Conservation (phyloP, 1,140 invertebrate species). For the Brachionus calyciflorus region DNA sequence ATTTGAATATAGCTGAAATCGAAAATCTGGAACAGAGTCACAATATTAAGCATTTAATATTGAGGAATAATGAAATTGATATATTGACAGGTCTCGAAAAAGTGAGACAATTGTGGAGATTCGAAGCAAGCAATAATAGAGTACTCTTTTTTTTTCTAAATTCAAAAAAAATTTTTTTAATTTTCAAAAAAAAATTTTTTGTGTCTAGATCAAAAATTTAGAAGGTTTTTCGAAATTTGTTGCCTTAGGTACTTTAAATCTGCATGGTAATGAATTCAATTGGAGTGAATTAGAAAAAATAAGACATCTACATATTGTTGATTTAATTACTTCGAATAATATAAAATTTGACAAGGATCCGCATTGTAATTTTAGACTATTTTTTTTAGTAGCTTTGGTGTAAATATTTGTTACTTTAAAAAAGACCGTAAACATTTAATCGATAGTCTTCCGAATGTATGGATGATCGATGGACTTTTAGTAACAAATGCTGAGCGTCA, state of each 20-base stretch:
- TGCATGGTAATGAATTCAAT: conserved; percentile 55
- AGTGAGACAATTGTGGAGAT: conserved; percentile 55
- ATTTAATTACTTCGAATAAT: conserved; percentile 59
- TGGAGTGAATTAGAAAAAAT: conserved; percentile 57
- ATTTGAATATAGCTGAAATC: conserved; percentile 49
- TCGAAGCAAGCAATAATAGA: conserved; percentile 56
- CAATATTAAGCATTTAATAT: conserved; percentile 52
- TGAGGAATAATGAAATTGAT: conserved; percentile 53
- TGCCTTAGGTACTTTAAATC: conserved; percentile 55
- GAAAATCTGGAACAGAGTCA: conserved; percentile 51
- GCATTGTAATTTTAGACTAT: conserved; percentile 52
- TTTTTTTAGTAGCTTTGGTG: conserved; percentile 38
- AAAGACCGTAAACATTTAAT: conserved; percentile 60
- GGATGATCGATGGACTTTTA: conserved; percentile 59
- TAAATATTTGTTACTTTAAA: conserved; percentile 48
- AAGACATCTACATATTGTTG: conserved; percentile 55
- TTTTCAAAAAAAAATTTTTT: not conserved
- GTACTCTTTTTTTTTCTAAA: conserved; percentile 50
- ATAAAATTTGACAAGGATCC: conserved; percentile 55
- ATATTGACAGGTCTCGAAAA: conserved; percentile 52
- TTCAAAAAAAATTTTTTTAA: not conserved
- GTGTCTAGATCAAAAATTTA: conserved; percentile 50
- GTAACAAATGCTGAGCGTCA: conserved; percentile 58
- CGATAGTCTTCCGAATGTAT: conserved; percentile 58
- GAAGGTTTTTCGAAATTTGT: conserved; percentile 55